Conservation (phyloP, 2,797 vertebrate genomes). For the Ambastaia sidthimunki region DNA sequence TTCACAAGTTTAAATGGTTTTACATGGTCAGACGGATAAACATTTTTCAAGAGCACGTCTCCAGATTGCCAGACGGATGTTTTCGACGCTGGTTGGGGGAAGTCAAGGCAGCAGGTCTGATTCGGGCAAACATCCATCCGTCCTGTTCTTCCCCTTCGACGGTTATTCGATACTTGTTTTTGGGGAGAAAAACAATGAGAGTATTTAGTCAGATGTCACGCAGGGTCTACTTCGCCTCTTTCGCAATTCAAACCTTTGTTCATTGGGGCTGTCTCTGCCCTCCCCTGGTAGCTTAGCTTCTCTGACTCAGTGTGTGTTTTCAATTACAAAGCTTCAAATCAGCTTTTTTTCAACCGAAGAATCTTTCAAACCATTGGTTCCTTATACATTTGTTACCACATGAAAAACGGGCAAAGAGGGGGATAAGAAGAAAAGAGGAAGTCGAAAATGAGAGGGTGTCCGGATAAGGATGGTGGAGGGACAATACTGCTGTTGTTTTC, state of each 20-base stretch:
- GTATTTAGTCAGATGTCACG: constrained; percentile 82
- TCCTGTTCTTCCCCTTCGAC: constrained; percentile 58
- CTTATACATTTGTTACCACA: constrained; percentile 60
- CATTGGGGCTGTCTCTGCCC: constrained; percentile 69
- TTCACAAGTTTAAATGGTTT: constrained; percentile 74
- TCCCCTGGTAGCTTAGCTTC: constrained; percentile 73
- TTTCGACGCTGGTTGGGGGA: constrained; percentile 59
- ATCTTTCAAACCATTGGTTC: constrained; percentile 48
- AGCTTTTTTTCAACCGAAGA: constrained; percentile 56
- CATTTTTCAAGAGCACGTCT: constrained; percentile 65
- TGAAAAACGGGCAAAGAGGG: constrained; percentile 54
- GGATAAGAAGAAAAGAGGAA: constrained; percentile 43
- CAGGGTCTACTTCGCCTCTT: constrained; percentile 80
- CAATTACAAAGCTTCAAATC: constrained; percentile 77
- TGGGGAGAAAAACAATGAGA: constrained; percentile 81
- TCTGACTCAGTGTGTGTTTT: constrained; percentile 77
- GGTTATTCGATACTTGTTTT: constrained; percentile 81
- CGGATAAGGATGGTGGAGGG: constrained; percentile 46
- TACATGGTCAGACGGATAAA: constrained; percentile 68
- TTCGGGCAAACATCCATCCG: constrained; percentile 66
- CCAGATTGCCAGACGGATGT: constrained; percentile 58
- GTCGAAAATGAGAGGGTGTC: constrained; percentile 50
- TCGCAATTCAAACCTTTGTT: constrained; percentile 80
- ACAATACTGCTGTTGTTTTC: constrained; percentile 58
- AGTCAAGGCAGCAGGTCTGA: constrained; percentile 67